Percentiles rank a stretch among this genome's conserved stretches.
Conservation (phyloP, 2,113 vertebrate genomes). For the Pterophyllum scalare region DNA sequence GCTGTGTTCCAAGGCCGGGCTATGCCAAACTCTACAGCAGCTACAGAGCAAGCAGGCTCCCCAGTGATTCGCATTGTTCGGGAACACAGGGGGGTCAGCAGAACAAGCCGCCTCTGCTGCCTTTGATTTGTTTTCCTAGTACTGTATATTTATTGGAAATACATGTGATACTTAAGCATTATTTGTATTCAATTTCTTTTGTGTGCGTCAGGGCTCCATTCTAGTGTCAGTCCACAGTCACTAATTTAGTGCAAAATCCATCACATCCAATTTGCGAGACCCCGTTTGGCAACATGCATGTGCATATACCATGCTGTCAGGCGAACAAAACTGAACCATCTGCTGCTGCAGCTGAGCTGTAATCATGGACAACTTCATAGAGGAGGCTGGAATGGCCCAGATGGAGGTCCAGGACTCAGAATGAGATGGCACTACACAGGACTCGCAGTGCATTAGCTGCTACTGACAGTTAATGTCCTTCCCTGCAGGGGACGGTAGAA, state of each 20-base stretch:
- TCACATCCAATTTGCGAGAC: slow-evolving; percentile 64
- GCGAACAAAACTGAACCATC: slow-evolving; percentile 76
- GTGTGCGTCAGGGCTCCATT: slow-evolving; percentile 20
- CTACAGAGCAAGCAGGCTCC: slow-evolving; percentile 27
- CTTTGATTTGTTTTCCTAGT: slow-evolving; percentile 51
- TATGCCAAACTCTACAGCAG: slow-evolving; percentile 39
- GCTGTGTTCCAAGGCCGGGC: slow-evolving; percentile 59
- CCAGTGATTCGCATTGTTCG: slow-evolving; percentile 51
- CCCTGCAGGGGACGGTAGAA: slow-evolving; percentile 15
- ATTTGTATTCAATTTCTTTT: slow-evolving; percentile 41
- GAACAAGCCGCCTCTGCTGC: slow-evolving; percentile 6
- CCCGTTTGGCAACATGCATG: slow-evolving; percentile 49
- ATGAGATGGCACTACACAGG: slow-evolving; percentile 31
- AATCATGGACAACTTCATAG: slow-evolving; percentile 56
- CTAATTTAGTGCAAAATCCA: slow-evolving; percentile 60
- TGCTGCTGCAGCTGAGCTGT: slow-evolving; percentile 65
- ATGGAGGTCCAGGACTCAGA: slow-evolving; percentile 54
- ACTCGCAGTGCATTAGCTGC: slow-evolving; percentile 31
- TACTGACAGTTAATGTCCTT: slow-evolving; percentile 36
- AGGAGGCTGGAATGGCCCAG: slow-evolving; percentile 56
- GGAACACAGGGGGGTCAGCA: slow-evolving; percentile 36
- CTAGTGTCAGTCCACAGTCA: slow-evolving; percentile 21
- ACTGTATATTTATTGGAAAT: slow-evolving; percentile 46
- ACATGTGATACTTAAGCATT: slow-evolving; percentile 28
- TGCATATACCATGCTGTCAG: slow-evolving; percentile 53